These are phyloP conservation scores for Macquaria australasica DNA, from an alignment of 2,113 vertebrate genomes.

Conservation along the genomic window DNA sequence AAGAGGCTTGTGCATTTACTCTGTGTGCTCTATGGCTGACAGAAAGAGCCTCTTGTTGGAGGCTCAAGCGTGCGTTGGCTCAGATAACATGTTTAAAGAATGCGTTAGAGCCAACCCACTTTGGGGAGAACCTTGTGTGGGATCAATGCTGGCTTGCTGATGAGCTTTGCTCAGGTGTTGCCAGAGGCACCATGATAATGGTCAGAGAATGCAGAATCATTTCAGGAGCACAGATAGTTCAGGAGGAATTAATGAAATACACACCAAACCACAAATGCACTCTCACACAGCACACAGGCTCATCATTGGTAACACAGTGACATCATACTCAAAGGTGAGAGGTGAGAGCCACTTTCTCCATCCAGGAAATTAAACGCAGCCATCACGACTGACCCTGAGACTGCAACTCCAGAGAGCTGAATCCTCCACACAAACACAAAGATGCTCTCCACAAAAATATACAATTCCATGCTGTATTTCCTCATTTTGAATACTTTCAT, in stretches of 20 bases:
- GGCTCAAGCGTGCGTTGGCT: conserved; percentile 46
- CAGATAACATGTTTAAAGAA: conserved; percentile 73
- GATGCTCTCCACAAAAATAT: conserved; percentile 3
- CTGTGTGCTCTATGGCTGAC: conserved; percentile 22
- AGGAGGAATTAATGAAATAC: conserved; percentile 70
- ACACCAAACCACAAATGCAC: conserved; percentile 13
- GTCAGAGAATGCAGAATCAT: conserved; percentile 72
- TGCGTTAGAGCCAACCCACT: conserved; percentile 65
- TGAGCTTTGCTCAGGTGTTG: conserved; percentile 78
- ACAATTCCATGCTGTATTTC: neutral
- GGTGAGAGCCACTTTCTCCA: conserved; percentile 31
- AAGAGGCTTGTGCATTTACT: conserved; percentile 39
- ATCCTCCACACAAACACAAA: conserved; percentile 11
- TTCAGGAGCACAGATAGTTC: conserved; percentile 55
- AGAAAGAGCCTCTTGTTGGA: conserved; percentile 53
- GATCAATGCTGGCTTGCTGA: conserved; percentile 76
- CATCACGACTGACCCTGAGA: conserved; percentile 41
- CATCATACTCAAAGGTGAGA: conserved; percentile 48
- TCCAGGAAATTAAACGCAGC: conserved; percentile 69
- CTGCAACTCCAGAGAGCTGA: neutral
- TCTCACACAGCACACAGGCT: neutral
- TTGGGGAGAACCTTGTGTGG: conserved; percentile 62
- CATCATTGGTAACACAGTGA: conserved; percentile 21
- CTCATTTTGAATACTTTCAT: conserved; percentile 28
- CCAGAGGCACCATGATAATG: conserved; percentile 80